These are phyloP conservation scores for Brienomyrus brachyistius DNA, from an alignment of 2,113 vertebrate genomes.

Conservation along the genomic window DNA sequence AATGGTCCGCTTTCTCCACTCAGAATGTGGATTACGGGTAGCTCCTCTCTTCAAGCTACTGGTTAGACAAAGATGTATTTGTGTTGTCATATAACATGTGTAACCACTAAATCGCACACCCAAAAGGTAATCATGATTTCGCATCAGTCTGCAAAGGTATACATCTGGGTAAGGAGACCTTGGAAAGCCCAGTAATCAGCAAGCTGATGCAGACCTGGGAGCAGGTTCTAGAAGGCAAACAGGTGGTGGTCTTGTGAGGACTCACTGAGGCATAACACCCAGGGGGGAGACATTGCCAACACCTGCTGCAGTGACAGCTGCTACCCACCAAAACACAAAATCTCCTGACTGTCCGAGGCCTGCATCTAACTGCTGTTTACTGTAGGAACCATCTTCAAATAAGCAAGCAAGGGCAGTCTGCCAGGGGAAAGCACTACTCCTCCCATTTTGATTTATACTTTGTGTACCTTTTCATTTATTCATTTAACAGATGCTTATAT, in stretches of 20 bases:
- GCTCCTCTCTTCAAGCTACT: background rate
- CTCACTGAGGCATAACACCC: conserved; percentile 21
- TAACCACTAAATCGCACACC: background rate
- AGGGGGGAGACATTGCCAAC: conserved; percentile 24
- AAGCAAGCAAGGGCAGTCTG: background rate
- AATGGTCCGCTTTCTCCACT: background rate
- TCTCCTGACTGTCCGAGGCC: conserved; percentile 25
- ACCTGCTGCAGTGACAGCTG: conserved; percentile 41
- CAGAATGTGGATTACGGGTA: background rate
- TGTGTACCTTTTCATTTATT: conserved; percentile 6
- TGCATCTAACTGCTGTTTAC: conserved; percentile 22
- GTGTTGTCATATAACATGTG: background rate
- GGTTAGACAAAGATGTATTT: background rate
- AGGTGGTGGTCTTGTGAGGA: conserved; percentile 13
- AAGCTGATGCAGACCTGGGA: background rate
- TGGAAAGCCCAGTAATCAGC: background rate
- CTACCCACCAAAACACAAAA: conserved; percentile 6
- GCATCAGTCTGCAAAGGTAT: background rate
- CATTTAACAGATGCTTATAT: background rate
- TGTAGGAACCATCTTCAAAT: conserved; percentile 2
- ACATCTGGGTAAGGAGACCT: background rate
- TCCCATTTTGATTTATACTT: background rate
- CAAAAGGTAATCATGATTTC: background rate
- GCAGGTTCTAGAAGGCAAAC: background rate
- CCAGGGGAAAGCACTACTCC: background rate